phyloP scores from a whole-genome alignment of 2,113 vertebrate genomes.

The Otis tarda region DNA sequence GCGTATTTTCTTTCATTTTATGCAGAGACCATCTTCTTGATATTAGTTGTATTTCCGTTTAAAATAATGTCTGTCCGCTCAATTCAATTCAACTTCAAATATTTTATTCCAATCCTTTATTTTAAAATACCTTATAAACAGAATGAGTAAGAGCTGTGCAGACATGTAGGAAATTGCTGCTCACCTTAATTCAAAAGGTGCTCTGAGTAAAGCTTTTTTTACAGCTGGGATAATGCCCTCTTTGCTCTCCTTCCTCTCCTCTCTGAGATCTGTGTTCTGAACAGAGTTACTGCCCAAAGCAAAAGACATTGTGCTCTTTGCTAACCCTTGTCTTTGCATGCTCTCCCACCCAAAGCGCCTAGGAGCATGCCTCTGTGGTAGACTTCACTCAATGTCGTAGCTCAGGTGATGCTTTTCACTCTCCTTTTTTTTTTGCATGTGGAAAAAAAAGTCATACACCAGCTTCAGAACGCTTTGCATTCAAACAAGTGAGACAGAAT shows the following conservation, averaged over 20 bases:
- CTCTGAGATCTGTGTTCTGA: neutral
- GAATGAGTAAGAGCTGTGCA: neutral
- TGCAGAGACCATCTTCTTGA: neutral
- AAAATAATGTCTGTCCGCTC: neutral
- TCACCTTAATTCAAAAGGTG: neutral
- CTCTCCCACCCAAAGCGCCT: neutral
- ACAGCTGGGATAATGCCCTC: neutral
- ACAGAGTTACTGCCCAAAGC: neutral
- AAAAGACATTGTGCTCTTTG: fast-evolving
- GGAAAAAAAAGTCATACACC: neutral
- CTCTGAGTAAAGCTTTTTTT: neutral
- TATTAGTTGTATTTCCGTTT: neutral
- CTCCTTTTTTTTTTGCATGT: neutral
- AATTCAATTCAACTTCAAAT: neutral
- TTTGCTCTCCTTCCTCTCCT: neutral
- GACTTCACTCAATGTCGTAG: neutral
- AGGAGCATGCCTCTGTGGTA: neutral
- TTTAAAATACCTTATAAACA: neutral
- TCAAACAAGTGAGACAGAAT: neutral
- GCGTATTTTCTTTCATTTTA: neutral
- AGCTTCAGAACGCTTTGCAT: neutral
- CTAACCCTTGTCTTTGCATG: neutral
- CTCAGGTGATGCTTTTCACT: neutral
- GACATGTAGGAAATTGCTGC: neutral
- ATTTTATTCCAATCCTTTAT: neutral